Conservation (phyloP, 2,797 vertebrate genomes). For the Stomatorhinus walkeri region DNA sequence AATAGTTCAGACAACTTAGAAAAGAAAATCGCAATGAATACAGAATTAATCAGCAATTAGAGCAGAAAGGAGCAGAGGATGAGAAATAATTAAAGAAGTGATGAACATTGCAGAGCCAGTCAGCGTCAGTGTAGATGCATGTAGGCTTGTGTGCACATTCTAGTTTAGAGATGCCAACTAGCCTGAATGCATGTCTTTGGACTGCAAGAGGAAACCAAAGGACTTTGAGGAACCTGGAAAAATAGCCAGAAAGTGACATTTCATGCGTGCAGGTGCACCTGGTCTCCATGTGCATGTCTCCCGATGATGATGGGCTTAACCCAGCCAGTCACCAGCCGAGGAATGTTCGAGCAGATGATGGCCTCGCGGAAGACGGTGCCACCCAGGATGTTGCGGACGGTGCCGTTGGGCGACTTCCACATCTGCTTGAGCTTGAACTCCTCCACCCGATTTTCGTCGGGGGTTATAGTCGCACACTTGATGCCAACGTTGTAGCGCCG, state of each 20-base stretch:
- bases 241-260: background rate
- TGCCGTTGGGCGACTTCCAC: constrained; percentile 98
- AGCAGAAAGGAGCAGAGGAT: background rate
- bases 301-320: constrained; percentile 93
- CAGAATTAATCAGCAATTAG: background rate
- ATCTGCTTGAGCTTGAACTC: constrained; percentile 95
- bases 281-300: constrained; percentile 92
- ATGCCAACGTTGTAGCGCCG: constrained; percentile 80
- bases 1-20: background rate
- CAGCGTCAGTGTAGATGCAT: background rate
- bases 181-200: background rate
- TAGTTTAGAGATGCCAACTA: background rate
- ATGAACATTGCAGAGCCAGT: background rate
- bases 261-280: constrained; percentile 55
- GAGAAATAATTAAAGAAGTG: background rate
- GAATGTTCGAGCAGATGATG: constrained; percentile 94
- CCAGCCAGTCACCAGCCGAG: constrained; percentile 88
- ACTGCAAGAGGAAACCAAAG: background rate
- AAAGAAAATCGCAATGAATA: background rate
- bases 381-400: constrained; percentile 92
- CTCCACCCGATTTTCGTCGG: constrained; percentile 91
- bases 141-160: background rate
- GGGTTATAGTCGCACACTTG: constrained; percentile 97
- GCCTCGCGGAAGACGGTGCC: constrained; percentile 96
- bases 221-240: background rate